Evolutionary conservation across 2,113 vertebrate genomes (phyloP).

Genomic region (Cyprinodon brontotheroides): DNA sequence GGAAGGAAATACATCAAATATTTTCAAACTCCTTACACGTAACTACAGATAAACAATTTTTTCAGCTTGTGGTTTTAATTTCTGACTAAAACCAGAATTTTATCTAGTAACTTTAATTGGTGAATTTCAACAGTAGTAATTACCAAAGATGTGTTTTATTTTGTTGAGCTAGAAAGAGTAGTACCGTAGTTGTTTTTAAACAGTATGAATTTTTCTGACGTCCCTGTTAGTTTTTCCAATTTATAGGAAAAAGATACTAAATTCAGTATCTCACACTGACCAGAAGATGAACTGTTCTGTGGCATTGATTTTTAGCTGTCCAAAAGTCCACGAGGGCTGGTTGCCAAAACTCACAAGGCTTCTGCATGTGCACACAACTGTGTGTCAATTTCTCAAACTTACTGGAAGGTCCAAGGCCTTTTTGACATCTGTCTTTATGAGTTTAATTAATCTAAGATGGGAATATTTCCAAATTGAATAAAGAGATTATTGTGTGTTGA

Average conservation of each 20-base stretch:
- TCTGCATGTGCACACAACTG: not conserved
- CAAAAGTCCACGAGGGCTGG: conserved; percentile 24
- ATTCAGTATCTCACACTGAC: not conserved
- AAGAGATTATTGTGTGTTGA: not conserved
- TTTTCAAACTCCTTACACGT: not conserved
- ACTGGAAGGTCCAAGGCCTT: not conserved
- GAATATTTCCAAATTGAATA: not conserved
- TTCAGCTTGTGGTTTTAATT: not conserved
- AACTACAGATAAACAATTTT: not conserved
- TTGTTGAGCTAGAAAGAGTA: not conserved
- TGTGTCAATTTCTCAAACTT: not conserved
- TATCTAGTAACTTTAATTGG: not conserved
- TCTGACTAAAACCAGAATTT: not conserved
- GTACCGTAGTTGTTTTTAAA: not conserved
- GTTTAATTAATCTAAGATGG: conserved; percentile 1
- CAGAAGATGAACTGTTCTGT: conserved; percentile 16
- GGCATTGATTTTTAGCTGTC: conserved; percentile 39
- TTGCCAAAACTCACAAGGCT: conserved; percentile 3
- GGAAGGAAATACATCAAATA: not conserved
- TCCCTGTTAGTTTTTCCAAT: not conserved
- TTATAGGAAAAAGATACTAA: not conserved
- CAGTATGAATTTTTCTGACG: not conserved
- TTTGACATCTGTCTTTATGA: not conserved
- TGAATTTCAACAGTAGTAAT: not conserved
- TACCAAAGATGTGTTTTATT: not conserved